A percentile compares a stretch with the other conserved stretches of the same genome.
phyloP scores from a whole-genome alignment of 2,797 vertebrate genomes.

The Gadopsis marmoratus region DNA sequence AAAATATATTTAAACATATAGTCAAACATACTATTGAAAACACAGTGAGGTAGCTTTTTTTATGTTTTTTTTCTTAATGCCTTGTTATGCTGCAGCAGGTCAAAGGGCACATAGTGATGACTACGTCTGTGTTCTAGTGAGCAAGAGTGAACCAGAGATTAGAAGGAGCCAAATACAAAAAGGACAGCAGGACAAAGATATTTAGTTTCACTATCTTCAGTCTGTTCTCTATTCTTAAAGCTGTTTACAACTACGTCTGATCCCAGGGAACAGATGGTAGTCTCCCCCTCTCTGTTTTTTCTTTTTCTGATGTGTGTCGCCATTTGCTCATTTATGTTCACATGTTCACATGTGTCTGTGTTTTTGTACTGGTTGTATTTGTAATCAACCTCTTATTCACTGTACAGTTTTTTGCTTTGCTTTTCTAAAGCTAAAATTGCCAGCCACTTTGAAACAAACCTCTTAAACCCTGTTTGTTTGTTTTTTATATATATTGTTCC shows the following conservation, averaged over 20 bases:
- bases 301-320: slow-evolving; percentile 33
- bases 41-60: not conserved
- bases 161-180: slow-evolving; percentile 47
- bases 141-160: slow-evolving; percentile 38
- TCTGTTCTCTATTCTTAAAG: slow-evolving; percentile 78
- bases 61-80: slow-evolving; percentile 7
- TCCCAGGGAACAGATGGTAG: slow-evolving; percentile 75
- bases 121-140: not conserved
- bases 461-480: slow-evolving; percentile 1
- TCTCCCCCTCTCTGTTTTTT: slow-evolving; percentile 22
- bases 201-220: slow-evolving; percentile 66
- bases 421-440: not conserved
- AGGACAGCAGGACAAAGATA: slow-evolving; percentile 68
- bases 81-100: slow-evolving; percentile 36
- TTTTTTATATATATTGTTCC: not conserved
- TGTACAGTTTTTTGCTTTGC: not conserved
- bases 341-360: slow-evolving; percentile 27
- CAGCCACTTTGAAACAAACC: slow-evolving; percentile 7
- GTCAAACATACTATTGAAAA: not conserved
- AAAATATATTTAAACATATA: slow-evolving; percentile 1
- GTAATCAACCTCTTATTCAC: not conserved
- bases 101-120: slow-evolving; percentile 42
- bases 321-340: slow-evolving; percentile 50
- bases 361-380: slow-evolving; percentile 10
- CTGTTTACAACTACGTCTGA: slow-evolving; percentile 77